These are phyloP conservation scores for Enteromius unitaeniatus DNA, from an alignment of 2,797 vertebrate genomes.

Conservation along the genomic window DNA sequence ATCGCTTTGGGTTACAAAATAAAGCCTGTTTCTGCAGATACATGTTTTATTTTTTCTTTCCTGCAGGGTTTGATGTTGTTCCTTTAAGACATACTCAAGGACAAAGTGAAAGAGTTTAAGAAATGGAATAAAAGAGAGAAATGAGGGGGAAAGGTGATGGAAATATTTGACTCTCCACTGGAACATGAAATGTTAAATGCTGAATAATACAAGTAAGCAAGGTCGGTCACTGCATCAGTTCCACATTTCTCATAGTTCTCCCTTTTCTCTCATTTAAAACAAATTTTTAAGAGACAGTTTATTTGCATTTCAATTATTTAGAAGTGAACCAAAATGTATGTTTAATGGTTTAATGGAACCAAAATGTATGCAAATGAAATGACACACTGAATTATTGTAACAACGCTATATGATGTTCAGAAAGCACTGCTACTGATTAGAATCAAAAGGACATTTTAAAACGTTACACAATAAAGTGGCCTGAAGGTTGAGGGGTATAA, in stretches of 20 bases:
- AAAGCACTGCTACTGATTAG: not conserved
- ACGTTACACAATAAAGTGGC: constrained; percentile 20
- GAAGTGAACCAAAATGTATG: no score
- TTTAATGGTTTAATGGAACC: no score
- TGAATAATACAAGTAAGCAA: not conserved
- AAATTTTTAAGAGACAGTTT: not conserved
- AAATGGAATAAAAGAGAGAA: not conserved
- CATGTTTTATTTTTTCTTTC: not conserved
- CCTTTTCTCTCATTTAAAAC: not conserved
- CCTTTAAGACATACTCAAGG: not conserved
- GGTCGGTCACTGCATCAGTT: not conserved
- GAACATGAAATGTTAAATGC: not conserved
- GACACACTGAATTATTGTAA: not conserved
- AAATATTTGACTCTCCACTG: constrained; percentile 40
- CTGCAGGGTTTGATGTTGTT: not conserved
- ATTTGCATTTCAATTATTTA: not conserved
- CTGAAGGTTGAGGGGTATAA: not conserved
- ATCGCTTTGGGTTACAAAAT: not conserved
- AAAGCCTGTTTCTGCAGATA: not conserved
- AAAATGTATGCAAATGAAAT: not conserved
- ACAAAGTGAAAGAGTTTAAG: not conserved
- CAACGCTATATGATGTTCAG: not conserved
- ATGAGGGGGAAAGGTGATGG: constrained; percentile 24
- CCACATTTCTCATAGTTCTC: not conserved
- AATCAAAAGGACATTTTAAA: not conserved